These are phyloP conservation scores for Riparia riparia DNA, from an alignment of 2,113 vertebrate species.

Conservation along the genomic window DNA sequence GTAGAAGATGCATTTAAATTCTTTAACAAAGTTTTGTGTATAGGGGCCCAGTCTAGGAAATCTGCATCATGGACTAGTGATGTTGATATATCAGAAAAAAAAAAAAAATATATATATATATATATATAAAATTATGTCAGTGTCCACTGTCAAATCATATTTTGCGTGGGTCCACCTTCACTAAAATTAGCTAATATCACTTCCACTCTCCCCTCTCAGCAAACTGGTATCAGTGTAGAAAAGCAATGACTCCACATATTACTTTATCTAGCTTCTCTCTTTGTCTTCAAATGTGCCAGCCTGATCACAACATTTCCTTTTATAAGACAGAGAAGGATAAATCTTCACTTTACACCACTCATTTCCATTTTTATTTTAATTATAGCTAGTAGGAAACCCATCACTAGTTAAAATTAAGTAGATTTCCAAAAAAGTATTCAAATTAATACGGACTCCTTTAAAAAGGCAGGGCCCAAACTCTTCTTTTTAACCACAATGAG, in stretches of 20 bases:
- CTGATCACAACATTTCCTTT: background rate
- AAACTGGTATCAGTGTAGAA: background rate
- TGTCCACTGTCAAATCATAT: background rate
- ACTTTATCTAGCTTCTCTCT: background rate
- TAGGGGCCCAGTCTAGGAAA: background rate
- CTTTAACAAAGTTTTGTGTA: background rate
- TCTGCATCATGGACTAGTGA: background rate
- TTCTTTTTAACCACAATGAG: background rate
- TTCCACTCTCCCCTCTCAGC: background rate
- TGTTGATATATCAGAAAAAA: background rate
- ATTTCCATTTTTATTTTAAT: background rate
- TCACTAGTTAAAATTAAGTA: background rate
- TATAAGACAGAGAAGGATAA: background rate
- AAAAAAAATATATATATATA: no score
- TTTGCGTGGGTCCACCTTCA: background rate
- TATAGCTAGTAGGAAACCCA: background rate
- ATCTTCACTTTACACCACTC: background rate
- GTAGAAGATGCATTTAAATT: fast-evolving
- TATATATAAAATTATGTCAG: background rate
- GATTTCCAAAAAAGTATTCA: background rate
- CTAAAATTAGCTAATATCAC: background rate
- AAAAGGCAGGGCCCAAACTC: background rate
- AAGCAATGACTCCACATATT: background rate
- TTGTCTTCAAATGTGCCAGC: background rate
- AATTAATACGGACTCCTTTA: background rate